Base-by-base conservation (phyloP, 2,797 vertebrate genomes). In the Botia almorhae region DNA sequence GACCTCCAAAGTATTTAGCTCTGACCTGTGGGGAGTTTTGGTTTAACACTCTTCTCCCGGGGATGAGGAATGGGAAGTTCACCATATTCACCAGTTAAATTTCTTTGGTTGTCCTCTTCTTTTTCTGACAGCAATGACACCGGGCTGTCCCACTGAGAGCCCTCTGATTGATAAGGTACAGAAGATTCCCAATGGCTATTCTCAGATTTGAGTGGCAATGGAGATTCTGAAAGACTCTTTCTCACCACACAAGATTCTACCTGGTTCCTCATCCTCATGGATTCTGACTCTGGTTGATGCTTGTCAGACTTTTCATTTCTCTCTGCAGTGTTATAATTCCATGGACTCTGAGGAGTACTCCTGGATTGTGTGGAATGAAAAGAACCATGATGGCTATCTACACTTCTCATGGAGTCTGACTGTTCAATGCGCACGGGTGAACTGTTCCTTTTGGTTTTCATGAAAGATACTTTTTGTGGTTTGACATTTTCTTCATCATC, bases 381-480 rank as follows among this genome's bases (percentile, higher is more conserved):
- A 5, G 87, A 88, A 39, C 70, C 61, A 13, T 2, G 16, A 1
- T 51, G 69, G 48, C 50, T 81, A 29, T 85, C 78, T 21, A 12
- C 69, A 56, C 39, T 46, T 46, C 51, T 61, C 7, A 26, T 7
- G 4, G 48, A 69, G 74, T 80, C 73, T 19, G 3, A 13, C 17
- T 60, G 19, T 8, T 78, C 74, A 39, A 81, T 48, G 13, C 76
- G 83, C 0, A 50, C 67, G 3, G 68, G 81, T 43, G 82, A 87
- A 4, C 23, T 33, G 17, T 80, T 69, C 75, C 78, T 90, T 85
- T 87, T 90, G 17, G 85, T 92, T 91, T 96, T 96, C 85, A 95
- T 83, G 86, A 94, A 94, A 2, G 91, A 92, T 36, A 92, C 90
- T 87, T 89, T 94, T 81, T 94, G 93, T 56, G 87, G 90, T 65